These are phyloP conservation scores for Cryptus armator DNA, from an alignment of 2,888 invertebrate genomes.

Conservation along the genomic window DNA sequence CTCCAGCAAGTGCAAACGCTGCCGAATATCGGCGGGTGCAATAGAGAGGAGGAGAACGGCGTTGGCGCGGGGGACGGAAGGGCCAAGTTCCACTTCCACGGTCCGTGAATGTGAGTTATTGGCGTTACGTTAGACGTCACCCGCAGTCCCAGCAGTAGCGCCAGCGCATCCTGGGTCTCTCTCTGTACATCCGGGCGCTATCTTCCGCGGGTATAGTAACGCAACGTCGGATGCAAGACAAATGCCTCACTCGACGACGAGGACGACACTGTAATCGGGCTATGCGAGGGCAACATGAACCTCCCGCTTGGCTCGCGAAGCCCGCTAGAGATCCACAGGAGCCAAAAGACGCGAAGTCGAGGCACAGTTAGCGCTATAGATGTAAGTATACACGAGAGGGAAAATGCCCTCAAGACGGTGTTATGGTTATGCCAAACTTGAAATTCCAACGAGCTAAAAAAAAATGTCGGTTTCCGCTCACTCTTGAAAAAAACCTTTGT, in stretches of 20 bases:
- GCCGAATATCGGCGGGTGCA: conserved; percentile 41
- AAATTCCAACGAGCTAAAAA: background rate
- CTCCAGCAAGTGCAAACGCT: conserved; percentile 49
- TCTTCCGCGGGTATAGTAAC: conserved; percentile 51
- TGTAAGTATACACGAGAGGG: no score
- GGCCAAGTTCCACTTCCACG: conserved; percentile 63
- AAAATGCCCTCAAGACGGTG: background rate
- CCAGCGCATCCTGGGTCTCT: conserved; percentile 66
- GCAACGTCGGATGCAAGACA: conserved; percentile 76
- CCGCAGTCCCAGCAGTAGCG: conserved; percentile 72
- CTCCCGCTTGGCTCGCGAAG: background rate
- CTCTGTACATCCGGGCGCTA: conserved; percentile 25
- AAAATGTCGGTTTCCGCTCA: background rate
- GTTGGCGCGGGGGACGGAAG: conserved; percentile 42
- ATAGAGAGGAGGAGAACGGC: conserved; percentile 23
- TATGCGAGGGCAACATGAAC: conserved; percentile 8
- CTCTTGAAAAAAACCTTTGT: conserved; percentile 6
- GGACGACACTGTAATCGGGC: conserved; percentile 40
- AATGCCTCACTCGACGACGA: conserved; percentile 65
- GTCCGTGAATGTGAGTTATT: conserved; percentile 77
- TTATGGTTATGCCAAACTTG: no score
- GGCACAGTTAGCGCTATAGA: background rate
- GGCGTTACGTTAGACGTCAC: conserved; percentile 81
- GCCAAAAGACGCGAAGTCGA: conserved; percentile 17
- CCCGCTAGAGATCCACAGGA: background rate